These are phyloP conservation scores for Crematogaster levior DNA, from an alignment of 2,888 invertebrate species.

Conservation along the genomic window DNA sequence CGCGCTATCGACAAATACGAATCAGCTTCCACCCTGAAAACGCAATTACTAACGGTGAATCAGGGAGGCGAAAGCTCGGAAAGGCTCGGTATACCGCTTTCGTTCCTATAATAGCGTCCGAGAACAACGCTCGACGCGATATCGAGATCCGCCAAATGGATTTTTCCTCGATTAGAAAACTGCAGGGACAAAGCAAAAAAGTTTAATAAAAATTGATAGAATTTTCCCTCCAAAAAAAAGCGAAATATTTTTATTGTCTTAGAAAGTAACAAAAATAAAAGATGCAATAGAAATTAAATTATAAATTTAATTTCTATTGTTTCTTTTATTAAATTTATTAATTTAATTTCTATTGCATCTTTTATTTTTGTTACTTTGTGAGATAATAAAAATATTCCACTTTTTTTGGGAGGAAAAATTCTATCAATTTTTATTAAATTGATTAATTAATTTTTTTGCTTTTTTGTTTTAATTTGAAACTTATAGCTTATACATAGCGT, in stretches of 20 bases:
- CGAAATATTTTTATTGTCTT: background rate
- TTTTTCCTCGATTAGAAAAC: slow-evolving; percentile 41
- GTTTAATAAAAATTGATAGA: slow-evolving; percentile 28
- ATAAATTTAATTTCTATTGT: background rate
- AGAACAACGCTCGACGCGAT: slow-evolving; percentile 27
- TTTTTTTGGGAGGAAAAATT: background rate
- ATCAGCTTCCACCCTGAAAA: slow-evolving; percentile 64
- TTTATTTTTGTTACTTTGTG: background rate
- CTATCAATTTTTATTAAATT: slow-evolving; percentile 28
- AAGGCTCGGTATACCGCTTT: slow-evolving; percentile 31
- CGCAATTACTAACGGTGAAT: slow-evolving; percentile 62
- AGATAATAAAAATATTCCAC: background rate
- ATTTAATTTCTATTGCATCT: slow-evolving; percentile 1
- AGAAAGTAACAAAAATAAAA: background rate
- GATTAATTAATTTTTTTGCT: background rate
- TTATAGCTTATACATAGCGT: background rate
- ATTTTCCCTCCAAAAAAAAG: background rate
- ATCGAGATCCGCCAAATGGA: slow-evolving; percentile 34
- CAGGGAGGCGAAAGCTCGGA: slow-evolving; percentile 17
- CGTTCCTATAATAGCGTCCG: slow-evolving; percentile 24
- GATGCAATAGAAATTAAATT: background rate
- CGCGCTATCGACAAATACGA: slow-evolving; percentile 57
- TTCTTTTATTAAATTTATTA: too few species aligned
- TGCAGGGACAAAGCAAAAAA: background rate
- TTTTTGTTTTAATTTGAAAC: too few species aligned